phyloP scores from a whole-genome alignment of 2,888 invertebrate species.

The Monochamus alternatus region DNA sequence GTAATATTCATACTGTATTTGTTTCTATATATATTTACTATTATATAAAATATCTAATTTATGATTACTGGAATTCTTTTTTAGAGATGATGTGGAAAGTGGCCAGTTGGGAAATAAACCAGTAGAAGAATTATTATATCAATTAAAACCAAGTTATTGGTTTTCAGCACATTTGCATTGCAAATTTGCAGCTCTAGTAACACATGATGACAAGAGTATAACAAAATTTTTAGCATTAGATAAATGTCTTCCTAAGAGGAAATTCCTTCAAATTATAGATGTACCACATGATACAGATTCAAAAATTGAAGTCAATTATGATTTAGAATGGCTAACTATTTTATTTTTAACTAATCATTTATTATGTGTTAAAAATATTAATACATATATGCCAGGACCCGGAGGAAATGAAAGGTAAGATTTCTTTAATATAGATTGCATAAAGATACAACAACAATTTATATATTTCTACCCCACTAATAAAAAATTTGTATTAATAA shows the following conservation, averaged over 20 bases:
- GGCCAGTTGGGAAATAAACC: constrained; percentile 91
- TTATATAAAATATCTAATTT: constrained; percentile 11
- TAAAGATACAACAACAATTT: background rate
- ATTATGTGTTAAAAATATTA: constrained; percentile 79
- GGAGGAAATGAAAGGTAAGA: constrained; percentile 78
- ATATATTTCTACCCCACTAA: no score
- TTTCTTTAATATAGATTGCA: background rate
- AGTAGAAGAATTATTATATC: constrained; percentile 85
- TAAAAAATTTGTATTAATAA: no score
- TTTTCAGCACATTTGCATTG: constrained; percentile 98
- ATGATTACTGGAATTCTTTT: background rate
- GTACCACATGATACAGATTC: constrained; percentile 75
- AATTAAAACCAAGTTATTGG: constrained; percentile 92
- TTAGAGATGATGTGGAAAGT: constrained; percentile 85
- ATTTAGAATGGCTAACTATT: constrained; percentile 95
- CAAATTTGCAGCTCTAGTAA: constrained; percentile 92
- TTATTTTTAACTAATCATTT: constrained; percentile 92
- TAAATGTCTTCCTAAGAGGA: constrained; percentile 92
- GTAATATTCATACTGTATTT: constrained; percentile 68
- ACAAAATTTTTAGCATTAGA: constrained; percentile 96
- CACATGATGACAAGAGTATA: constrained; percentile 75
- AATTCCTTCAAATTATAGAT: constrained; percentile 88
- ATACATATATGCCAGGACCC: constrained; percentile 88
- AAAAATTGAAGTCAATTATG: constrained; percentile 79
- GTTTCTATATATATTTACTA: constrained; percentile 7